A percentile compares a stretch with the other conserved stretches of the same genome.
These are phyloP conservation scores for Catocala fraxini DNA, from an alignment of 2,888 invertebrate species.

Conservation along the genomic window DNA sequence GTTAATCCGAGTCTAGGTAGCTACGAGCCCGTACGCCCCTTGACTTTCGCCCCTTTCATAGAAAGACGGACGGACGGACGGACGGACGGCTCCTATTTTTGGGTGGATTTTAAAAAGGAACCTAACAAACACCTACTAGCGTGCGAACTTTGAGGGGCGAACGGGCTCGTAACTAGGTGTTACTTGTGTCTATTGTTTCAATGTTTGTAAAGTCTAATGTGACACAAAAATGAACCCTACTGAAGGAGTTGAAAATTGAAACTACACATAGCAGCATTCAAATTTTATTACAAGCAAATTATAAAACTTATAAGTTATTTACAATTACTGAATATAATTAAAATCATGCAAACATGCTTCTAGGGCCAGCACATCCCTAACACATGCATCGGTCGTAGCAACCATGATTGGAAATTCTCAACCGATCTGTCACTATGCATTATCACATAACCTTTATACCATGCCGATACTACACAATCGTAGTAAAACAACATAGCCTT, in stretches of 20 bases:
- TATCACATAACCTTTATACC: constrained; percentile 69
- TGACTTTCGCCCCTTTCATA: no score
- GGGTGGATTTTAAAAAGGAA: no score
- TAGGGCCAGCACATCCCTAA: constrained; percentile 77
- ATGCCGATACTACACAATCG: constrained; percentile 66
- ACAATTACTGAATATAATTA: constrained; percentile 2
- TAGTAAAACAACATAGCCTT: constrained; percentile 67
- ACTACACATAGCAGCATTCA: constrained; percentile 8
- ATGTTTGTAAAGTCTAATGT: no score
- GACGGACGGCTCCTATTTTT: no score
- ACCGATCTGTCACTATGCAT: constrained; percentile 65
- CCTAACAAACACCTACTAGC: no score
- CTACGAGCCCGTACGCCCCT: no score
- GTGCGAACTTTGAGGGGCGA: no score
- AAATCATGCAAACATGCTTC: constrained; percentile 45
- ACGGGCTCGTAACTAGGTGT: no score
- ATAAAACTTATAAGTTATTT: constrained; percentile 7
- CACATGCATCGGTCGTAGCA: constrained; percentile 64
- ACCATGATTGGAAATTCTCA: constrained; percentile 73
- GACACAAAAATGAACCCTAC: no score
- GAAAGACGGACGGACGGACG: no score
- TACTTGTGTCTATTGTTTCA: no score
- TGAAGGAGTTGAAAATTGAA: background rate
- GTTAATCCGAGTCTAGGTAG: no score
- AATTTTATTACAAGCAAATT: constrained; percentile 29